Evolutionary conservation across 2,888 invertebrate species (phyloP), one percentile per base, ranked within the genome.

Genomic region (Tyria jacobaeae): DNA sequence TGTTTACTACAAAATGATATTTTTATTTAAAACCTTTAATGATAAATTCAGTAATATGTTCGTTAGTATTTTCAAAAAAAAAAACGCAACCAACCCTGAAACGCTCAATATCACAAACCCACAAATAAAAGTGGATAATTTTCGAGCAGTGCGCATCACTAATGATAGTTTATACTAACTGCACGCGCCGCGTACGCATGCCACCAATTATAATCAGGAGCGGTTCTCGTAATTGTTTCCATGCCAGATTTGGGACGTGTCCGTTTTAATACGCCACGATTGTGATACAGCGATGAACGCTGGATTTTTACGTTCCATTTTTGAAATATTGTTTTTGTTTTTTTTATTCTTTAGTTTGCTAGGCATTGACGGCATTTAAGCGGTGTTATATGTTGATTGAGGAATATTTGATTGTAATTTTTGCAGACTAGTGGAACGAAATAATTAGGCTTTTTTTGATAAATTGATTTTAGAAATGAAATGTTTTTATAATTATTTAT

Each of bases 151-250:
- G 78, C 76, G 77, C 78, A 78, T 81, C 81, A 73, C 78, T 84
- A 84, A 85, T 85, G 81, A 80, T 82, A 80, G 75, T 82, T 82
- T 81, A 79, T 79, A 78, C 76, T 82, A 81, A 75, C 82, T 77
- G 80, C 79, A 78, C 76, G 77, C 76, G 76, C 78, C 77, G 77
- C 70, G 70, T 73, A 57, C 69, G 76, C 73, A 82, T 80, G 51
- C 86, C 81, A 75, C 81, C 87, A 88, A 88, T 88, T 88, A 88
- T 85, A 86, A 84, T 76, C 82, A 71, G 71, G 78, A 79, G 80
- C 82, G 78, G 83, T 82, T 83, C 82, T 64, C 70, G 74, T 84
- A 87, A 88, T 87, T 86, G 87, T 87, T 86, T 87, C 78, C 84
- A 82, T 82, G 84, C 77, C 78, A 64, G 78, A 79, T 79, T 79